Conservation (phyloP, 2,797 vertebrate species). For the Chelon auratus region DNA sequence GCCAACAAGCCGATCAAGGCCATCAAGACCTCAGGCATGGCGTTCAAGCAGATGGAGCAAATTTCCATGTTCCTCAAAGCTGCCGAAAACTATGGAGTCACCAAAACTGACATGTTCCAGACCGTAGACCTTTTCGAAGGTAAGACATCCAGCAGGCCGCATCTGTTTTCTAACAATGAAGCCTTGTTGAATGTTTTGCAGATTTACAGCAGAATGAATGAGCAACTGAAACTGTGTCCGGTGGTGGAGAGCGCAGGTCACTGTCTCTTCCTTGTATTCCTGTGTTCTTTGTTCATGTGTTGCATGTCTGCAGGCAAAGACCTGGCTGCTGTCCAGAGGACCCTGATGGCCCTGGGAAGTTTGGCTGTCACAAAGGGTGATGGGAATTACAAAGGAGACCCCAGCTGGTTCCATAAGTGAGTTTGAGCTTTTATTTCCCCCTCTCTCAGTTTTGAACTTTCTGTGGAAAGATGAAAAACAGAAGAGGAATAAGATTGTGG, state of each 20-base stretch:
- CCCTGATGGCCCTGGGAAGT: slow-evolving; percentile 92
- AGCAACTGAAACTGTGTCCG: background rate
- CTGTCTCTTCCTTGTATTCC: background rate
- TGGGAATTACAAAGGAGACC: slow-evolving; percentile 91
- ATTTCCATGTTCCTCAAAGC: slow-evolving; percentile 94
- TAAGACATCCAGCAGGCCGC: slow-evolving; percentile 59
- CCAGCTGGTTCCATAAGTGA: slow-evolving; percentile 96
- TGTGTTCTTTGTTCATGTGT: slow-evolving; percentile 36
- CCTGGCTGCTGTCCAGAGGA: slow-evolving; percentile 94
- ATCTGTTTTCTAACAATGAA: background rate
- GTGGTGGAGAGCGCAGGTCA: background rate
- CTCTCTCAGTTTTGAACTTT: background rate
- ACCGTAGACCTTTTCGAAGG: slow-evolving; percentile 96
- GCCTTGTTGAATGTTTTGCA: background rate
- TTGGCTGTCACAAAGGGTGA: slow-evolving; percentile 94
- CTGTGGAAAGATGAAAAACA: slow-evolving; percentile 10
- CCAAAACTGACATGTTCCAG: slow-evolving; percentile 95
- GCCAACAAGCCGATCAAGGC: slow-evolving; percentile 87
- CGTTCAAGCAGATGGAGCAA: slow-evolving; percentile 98
- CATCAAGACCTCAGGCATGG: slow-evolving; percentile 87
- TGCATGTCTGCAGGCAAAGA: slow-evolving; percentile 86
- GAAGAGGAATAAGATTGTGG: slow-evolving; percentile 11
- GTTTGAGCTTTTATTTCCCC: slow-evolving; percentile 44
- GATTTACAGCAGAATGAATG: background rate
- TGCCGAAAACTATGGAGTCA: slow-evolving; percentile 90